A percentile compares a stretch with the other conserved stretches of the same genome.
Conservation (phyloP, 2,888 invertebrate species). For the Cyclophora albipunctata region DNA sequence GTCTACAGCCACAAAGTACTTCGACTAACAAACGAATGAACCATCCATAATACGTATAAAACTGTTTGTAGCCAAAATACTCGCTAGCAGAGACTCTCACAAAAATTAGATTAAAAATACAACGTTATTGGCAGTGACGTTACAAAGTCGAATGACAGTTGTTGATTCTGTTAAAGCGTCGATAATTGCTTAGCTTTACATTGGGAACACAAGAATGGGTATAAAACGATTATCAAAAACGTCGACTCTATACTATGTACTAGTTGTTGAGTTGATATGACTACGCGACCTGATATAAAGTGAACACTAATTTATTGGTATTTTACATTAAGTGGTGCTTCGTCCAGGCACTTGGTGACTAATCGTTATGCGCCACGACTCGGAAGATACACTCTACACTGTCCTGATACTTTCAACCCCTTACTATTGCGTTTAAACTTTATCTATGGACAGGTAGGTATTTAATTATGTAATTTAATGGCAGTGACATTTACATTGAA, state of each 20-base stretch:
- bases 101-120: conserved; percentile 24
- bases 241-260: conserved; percentile 36
- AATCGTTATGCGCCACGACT: conserved; percentile 13
- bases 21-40: conserved; percentile 10
- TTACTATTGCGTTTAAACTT: no score
- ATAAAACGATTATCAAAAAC: conserved; percentile 41
- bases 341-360: conserved; percentile 55
- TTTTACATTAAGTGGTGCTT: conserved; percentile 7
- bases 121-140: conserved; percentile 52
- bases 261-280: conserved; percentile 56
- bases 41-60: not conserved
- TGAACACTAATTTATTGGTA: conserved; percentile 47
- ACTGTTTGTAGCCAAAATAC: not conserved
- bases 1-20: conserved; percentile 14
- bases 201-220: conserved; percentile 32
- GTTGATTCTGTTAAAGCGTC: conserved; percentile 42
- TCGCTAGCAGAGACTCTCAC: no score
- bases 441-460: no score
- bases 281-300: conserved; percentile 46
- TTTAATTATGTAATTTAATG: no score
- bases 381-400: conserved; percentile 16
- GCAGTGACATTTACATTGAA: no score
- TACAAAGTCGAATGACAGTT: conserved; percentile 32
- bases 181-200: conserved; percentile 32
- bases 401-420: not conserved